Evolutionary conservation across 2,797 vertebrate species (phyloP), one percentile per base, ranked within the genome.

Genomic region (Pangasius mekongensis): DNA sequence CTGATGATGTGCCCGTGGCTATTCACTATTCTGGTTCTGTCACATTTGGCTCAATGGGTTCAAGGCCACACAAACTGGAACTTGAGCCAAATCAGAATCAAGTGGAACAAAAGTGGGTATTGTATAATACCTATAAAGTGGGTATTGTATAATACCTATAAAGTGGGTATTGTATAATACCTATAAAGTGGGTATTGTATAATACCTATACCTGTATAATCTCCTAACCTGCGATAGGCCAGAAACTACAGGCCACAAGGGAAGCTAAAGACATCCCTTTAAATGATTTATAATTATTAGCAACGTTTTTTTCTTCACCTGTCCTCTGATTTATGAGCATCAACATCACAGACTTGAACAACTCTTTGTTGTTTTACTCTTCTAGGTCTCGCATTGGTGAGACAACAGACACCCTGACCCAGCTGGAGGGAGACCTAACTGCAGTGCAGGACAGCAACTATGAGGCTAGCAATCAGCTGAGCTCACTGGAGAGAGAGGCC

Each of bases 361-460:
- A 3, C 36, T 64, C 36, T 43, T 58, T 62, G 81, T 16, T 88
- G 33, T 76, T 36, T 89, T 89, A 1, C 78, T 64, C 20, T 67
- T 56, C 22, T 90, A 99, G 99, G 91, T 94, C 90, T 36, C 96
- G 96, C 87, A 98, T 99, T 0, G 95, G 96, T 84, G 97, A 98
- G 83, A 97, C 96, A 3, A 99, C 98, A 0, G 97, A 98, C 87
- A 96, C 93, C 0, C 93, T 99, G 91, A 99, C 97, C 8, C 96
- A 89, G 9, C 94, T 98, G 90, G 98, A 99, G 87, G 96, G 96
- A 86, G 95, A 97, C 88, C 94, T 99, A 56, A 99, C 98, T 0
- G 93, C 94, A 0, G 91, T 97, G 33, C 98, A 99, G 93, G 98
- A 99, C 30, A 95, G 96, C 89, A 99, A 97, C 94, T 98, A 97